A percentile compares a stretch with the other conserved stretches of the same genome.
These are phyloP conservation scores for Pomatorhinus ruficollis DNA, from an alignment of 2,113 vertebrate genomes.

Conservation along the genomic window DNA sequence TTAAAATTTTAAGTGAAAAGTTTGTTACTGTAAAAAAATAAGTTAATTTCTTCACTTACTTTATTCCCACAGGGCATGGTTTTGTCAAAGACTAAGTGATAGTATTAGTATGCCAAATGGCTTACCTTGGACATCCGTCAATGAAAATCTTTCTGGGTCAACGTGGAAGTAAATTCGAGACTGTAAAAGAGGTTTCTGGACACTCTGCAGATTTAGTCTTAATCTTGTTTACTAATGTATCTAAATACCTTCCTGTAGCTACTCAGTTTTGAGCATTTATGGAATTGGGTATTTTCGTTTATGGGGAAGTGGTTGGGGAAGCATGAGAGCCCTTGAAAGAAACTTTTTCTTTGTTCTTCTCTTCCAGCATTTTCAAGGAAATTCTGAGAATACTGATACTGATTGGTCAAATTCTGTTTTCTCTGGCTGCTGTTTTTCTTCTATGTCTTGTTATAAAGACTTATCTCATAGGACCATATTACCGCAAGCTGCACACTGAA, in stretches of 20 bases:
- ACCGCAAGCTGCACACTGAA: constrained; percentile 88
- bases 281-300: background rate
- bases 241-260: background rate
- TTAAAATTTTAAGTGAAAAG: background rate
- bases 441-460: constrained; percentile 86
- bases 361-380: constrained; percentile 77
- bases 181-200: background rate
- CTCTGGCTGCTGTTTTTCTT: constrained; percentile 86
- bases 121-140: background rate
- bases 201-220: background rate
- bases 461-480: constrained; percentile 90
- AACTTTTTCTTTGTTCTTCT: constrained; percentile 27
- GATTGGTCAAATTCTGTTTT: constrained; percentile 85
- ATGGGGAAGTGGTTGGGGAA: background rate
- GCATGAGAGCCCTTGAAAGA: background rate
- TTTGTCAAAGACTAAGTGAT: background rate
- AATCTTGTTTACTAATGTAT: background rate
- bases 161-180: background rate
- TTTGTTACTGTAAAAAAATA: background rate
- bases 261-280: background rate
- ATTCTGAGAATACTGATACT: constrained; percentile 82
- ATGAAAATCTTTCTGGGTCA: background rate
- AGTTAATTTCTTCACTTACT: background rate
- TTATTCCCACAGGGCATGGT: background rate
- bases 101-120: background rate